A percentile compares a stretch with the other conserved stretches of the same genome.
Evolutionary conservation across 2,888 invertebrate species (phyloP).

Genomic region (Salpingus planirostris): DNA sequence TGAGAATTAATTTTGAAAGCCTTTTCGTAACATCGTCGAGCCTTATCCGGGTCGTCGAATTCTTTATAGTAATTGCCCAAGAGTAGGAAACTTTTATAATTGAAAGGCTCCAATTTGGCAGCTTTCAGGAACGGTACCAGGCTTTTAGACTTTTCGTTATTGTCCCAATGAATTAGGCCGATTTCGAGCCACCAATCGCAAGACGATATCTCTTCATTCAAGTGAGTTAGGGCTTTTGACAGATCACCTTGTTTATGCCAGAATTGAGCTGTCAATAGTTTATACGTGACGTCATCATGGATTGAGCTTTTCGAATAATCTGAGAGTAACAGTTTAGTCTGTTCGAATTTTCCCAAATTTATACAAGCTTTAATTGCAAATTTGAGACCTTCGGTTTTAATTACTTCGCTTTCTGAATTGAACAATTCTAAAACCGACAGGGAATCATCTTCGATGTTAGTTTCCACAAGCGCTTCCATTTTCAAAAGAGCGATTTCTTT

Average conservation of each 20-base stretch:
- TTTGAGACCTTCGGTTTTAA: background rate
- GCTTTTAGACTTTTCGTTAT: slow-evolving; percentile 51
- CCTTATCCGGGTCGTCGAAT: slow-evolving; percentile 58
- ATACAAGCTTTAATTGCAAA: too few relatives aligned
- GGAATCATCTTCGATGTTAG: too few relatives aligned
- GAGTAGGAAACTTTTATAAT: slow-evolving; percentile 63
- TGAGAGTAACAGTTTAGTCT: background rate
- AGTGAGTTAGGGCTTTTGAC: slow-evolving; percentile 45
- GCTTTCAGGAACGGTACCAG: slow-evolving; percentile 58
- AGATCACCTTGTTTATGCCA: slow-evolving; percentile 46
- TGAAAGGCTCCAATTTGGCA: slow-evolving; percentile 64
- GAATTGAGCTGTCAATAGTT: slow-evolving; percentile 45
- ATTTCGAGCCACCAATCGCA: slow-evolving; percentile 50
- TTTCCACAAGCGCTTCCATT: too few relatives aligned
- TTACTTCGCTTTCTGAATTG: too few relatives aligned
- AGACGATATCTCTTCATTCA: slow-evolving; percentile 36
- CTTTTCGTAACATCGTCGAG: slow-evolving; percentile 78
- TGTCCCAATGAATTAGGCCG: slow-evolving; percentile 53
- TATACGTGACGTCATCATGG: too few relatives aligned
- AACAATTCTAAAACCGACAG: too few relatives aligned
- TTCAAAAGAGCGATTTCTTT: too few relatives aligned
- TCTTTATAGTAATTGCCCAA: slow-evolving; percentile 67
- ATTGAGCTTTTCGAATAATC: background rate
- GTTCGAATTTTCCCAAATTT: background rate
- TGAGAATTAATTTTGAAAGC: slow-evolving; percentile 64